A percentile compares a stretch with the other conserved stretches of the same genome.
Evolutionary conservation across 2,797 vertebrate genomes (phyloP).

Genomic region (Sebastes iracundus): DNA sequence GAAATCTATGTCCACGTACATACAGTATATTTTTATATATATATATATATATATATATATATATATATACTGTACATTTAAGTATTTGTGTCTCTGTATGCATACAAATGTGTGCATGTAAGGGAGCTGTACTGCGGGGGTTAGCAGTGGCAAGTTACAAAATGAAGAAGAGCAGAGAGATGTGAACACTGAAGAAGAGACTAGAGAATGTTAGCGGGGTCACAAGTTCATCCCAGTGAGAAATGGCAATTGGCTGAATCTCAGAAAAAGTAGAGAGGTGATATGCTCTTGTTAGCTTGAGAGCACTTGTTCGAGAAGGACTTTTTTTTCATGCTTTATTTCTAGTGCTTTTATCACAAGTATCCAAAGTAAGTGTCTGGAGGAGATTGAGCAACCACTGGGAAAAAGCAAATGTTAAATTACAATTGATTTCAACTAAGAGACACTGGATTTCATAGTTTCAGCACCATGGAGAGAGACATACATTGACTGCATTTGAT

Average conservation of each 20-base stretch:
- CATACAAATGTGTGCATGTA: neutral
- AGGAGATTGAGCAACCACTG: neutral
- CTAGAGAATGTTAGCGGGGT: neutral
- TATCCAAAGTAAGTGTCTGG: neutral
- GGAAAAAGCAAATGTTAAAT: neutral
- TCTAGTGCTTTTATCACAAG: neutral
- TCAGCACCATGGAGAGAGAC: constrained; percentile 19
- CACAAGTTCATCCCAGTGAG: neutral
- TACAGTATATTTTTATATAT: neutral
- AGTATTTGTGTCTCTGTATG: neutral
- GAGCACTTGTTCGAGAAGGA: neutral
- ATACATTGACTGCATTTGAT: neutral
- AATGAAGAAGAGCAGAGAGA: neutral
- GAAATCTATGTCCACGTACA: neutral
- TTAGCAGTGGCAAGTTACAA: neutral
- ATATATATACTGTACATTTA: neutral
- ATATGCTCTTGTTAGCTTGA: neutral
- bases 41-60: neutral
- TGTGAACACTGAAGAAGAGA: neutral
- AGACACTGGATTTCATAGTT: neutral
- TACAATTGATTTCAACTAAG: neutral
- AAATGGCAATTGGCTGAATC: neutral
- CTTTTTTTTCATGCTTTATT: neutral
- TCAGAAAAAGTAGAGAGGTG: neutral
- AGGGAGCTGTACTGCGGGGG: neutral